Percentiles rank a stretch among this genome's conserved stretches.
Conservation (phyloP, 2,797 vertebrate genomes). For the Anabas testudineus region DNA sequence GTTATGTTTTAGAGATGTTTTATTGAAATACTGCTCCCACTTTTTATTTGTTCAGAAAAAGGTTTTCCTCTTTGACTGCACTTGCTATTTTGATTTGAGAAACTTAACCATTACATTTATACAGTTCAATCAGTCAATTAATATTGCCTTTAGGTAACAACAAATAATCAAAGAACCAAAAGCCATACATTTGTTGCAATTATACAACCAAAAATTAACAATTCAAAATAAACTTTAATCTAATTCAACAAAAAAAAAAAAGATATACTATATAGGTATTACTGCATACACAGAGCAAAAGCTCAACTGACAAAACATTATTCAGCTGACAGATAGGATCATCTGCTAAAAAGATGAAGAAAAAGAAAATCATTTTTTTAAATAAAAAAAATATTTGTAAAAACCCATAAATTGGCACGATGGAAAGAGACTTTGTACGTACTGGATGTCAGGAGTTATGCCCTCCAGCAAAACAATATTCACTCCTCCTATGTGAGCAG, state of each 20-base stretch:
- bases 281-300: not conserved
- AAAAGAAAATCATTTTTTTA: no score
- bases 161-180: not conserved
- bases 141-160: not conserved
- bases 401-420: not conserved
- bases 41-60: not conserved
- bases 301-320: not conserved
- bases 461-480: conserved; percentile 98
- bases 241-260: not conserved
- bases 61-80: not conserved
- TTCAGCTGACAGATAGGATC: not conserved
- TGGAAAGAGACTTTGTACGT: conserved; percentile 72
- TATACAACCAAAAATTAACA: not conserved
- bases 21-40: not conserved
- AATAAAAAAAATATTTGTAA: not conserved
- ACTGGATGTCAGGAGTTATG: conserved; percentile 98
- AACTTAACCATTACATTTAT: not conserved
- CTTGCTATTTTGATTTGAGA: not conserved
- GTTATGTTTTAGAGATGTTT: conserved; percentile 39
- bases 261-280: no score
- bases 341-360: no score
- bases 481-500: conserved; percentile 97
- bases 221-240: no score
- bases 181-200: not conserved
- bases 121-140: not conserved